Evolutionary conservation across 2,888 invertebrate species (phyloP).

Genomic region (Autographa pulchrina): DNA sequence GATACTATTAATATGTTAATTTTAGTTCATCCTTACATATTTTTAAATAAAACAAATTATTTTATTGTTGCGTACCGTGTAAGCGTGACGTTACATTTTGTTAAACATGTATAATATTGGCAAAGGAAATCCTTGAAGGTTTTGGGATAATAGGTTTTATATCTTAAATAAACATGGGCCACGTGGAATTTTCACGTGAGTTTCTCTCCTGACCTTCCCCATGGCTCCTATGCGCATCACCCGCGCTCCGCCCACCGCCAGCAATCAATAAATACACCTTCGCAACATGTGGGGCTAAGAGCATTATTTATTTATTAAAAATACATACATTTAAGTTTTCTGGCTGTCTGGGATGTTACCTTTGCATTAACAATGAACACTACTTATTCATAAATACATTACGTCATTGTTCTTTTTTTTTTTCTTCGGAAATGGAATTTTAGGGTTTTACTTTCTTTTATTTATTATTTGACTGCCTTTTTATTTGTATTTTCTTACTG

Average conservation of each 20-base stretch:
- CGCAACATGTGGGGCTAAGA: slow-evolving; percentile 64
- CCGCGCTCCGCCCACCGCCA: slow-evolving; percentile 64
- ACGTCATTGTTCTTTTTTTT: not conserved
- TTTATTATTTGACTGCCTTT: not conserved
- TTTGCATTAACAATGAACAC: slow-evolving; percentile 5
- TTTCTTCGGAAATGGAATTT: not conserved
- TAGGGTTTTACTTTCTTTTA: not conserved
- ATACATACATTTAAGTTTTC: slow-evolving; percentile 52
- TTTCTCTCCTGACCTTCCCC: slow-evolving; percentile 78
- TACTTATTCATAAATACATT: slow-evolving; percentile 9
- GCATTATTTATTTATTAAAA: slow-evolving; percentile 52
- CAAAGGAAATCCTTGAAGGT: not conserved
- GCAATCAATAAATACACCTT: slow-evolving; percentile 78
- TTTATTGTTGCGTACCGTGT: not conserved
- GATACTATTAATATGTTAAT: too few species aligned
- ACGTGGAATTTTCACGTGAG: slow-evolving; percentile 56
- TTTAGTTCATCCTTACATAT: too few species aligned
- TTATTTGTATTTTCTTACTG: not conserved
- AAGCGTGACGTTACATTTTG: not conserved
- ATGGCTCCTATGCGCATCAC: slow-evolving; percentile 73
- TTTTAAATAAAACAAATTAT: not conserved
- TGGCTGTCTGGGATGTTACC: slow-evolving; percentile 14
- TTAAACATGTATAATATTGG: not conserved
- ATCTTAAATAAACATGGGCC: slow-evolving; percentile 18
- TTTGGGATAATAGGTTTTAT: not conserved